Evolutionary conservation across 1,140 invertebrate genomes (phyloP).

Genomic region (Amyelois transitella): DNA sequence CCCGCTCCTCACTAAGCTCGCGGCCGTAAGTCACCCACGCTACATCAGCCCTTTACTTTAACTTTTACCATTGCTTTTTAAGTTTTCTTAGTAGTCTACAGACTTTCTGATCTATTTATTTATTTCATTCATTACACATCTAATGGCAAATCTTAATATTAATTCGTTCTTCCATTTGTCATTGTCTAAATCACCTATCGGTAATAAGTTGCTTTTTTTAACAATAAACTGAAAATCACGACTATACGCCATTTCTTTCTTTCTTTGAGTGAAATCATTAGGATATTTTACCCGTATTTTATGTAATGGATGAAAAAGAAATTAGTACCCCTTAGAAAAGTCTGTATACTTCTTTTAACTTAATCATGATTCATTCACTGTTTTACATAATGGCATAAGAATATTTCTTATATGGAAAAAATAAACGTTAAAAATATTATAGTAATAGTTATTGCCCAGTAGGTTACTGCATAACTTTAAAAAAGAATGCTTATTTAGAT

Average conservation of each 20-base stretch:
- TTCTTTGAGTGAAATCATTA: neutral
- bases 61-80: conserved; percentile 11
- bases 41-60: neutral
- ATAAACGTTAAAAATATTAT: too few species aligned
- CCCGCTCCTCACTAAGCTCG: conserved; percentile 24
- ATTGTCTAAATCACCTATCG: too few species aligned
- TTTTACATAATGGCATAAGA: too few species aligned
- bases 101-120: neutral
- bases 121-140: neutral
- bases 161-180: too few species aligned
- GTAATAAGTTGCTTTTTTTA: too few species aligned
- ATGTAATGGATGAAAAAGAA: neutral
- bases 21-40: conserved; percentile 1
- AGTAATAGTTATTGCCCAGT: too few species aligned
- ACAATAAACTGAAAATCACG: too few species aligned
- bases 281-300: neutral
- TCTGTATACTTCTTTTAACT: neutral
- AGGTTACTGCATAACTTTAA: too few species aligned
- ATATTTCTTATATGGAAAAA: too few species aligned
- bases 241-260: neutral
- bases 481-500: too few species aligned
- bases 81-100: conserved; percentile 21
- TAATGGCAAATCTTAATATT: too few species aligned
- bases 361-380: neutral
- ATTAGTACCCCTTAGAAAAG: neutral